Conservation (phyloP, 2,888 invertebrate species). For the Ochlodes sylvanus region DNA sequence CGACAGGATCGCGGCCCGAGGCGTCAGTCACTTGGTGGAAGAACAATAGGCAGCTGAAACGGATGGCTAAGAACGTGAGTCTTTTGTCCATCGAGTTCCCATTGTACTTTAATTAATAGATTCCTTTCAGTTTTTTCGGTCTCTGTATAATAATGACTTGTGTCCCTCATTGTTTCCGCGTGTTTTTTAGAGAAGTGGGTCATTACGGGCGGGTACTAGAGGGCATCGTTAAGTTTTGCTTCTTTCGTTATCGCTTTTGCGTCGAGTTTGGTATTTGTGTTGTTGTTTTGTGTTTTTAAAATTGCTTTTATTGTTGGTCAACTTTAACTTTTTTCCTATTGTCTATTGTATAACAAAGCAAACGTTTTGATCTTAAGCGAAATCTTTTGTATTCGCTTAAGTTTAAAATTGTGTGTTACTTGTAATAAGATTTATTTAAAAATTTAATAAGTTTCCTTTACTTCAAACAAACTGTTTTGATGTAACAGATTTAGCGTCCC, state of each 20-base stretch:
- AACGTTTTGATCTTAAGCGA: too few relatives aligned
- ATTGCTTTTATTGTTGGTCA: conserved; percentile 20
- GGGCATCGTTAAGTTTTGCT: conserved; percentile 36
- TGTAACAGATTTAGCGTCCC: too few relatives aligned
- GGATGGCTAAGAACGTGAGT: conserved; percentile 91
- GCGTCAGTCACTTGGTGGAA: conserved; percentile 96
- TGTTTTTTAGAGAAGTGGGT: conserved; percentile 37
- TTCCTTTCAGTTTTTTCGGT: conserved; percentile 60
- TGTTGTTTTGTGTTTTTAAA: conserved; percentile 22
- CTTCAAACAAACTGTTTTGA: too few relatives aligned
- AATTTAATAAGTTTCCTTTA: too few relatives aligned
- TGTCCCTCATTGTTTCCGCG: conserved; percentile 47
- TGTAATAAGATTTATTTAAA: too few relatives aligned
- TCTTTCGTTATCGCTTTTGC: conserved; percentile 33
- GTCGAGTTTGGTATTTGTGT: conserved; percentile 36
- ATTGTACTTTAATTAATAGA: conserved; percentile 73
- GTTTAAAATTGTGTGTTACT: too few relatives aligned
- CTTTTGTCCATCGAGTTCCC: conserved; percentile 54
- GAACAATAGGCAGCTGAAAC: conserved; percentile 91
- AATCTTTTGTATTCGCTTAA: too few relatives aligned
- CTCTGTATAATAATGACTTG: conserved; percentile 48
- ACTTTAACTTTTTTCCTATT: not conserved
- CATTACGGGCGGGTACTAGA: conserved; percentile 37
- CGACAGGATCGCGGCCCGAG: conserved; percentile 93
- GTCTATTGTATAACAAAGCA: too few relatives aligned